phyloP scores from a whole-genome alignment of 2,797 vertebrate species.

The Pyrocephalus nanus region DNA sequence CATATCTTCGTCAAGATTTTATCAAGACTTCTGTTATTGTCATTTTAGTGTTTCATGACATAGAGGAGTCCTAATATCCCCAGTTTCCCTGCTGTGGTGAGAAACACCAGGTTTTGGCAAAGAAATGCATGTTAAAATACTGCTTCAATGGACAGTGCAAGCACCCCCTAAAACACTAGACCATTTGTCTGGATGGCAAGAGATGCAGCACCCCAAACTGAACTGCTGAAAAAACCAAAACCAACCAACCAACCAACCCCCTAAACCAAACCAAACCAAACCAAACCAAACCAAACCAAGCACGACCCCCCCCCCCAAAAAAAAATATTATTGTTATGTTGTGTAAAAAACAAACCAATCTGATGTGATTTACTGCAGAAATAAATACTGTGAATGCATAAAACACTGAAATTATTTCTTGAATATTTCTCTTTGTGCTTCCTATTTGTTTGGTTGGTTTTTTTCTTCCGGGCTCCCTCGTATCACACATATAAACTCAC shows the following conservation, averaged over 20 bases:
- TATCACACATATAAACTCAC: background rate
- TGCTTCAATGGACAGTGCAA: background rate
- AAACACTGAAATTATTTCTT: background rate
- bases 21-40: background rate
- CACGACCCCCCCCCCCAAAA: no score
- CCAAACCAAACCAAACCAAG: background rate
- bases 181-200: background rate
- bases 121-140: background rate
- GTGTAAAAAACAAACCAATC: background rate
- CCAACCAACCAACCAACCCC: no score
- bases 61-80: background rate
- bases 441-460: accelerated
- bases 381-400: background rate
- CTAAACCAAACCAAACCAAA: background rate
- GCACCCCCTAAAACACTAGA: background rate
- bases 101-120: background rate
- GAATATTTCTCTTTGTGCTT: background rate
- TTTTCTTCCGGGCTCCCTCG: background rate
- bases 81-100: background rate
- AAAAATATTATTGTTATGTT: background rate
- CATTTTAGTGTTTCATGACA: background rate
- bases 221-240: background rate
- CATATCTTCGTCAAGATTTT: no score
- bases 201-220: background rate
- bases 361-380: background rate